Conservation (phyloP, 2,113 vertebrate genomes). For the Mus spicilegus region DNA sequence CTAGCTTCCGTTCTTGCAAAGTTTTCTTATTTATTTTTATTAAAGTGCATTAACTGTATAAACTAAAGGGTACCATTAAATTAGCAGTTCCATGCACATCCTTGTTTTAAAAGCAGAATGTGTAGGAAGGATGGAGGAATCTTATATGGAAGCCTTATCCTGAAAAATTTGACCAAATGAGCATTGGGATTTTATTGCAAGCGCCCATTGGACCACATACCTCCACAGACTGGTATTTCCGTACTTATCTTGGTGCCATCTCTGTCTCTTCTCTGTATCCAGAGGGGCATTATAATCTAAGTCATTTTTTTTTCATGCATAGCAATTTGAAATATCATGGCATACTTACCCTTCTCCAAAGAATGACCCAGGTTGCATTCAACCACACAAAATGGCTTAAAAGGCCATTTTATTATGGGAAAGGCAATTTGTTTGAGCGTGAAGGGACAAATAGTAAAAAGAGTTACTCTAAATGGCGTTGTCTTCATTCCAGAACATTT, state of each 20-base stretch:
- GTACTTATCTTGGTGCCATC: background rate
- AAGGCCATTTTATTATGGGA: background rate
- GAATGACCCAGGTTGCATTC: background rate
- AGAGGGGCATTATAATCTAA: background rate
- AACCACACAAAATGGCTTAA: background rate
- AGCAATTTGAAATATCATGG: constrained; percentile 2
- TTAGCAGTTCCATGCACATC: background rate
- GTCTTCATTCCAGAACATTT: background rate
- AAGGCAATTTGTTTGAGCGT: background rate
- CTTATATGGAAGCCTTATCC: background rate
- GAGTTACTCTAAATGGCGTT: background rate
- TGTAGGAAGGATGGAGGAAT: background rate
- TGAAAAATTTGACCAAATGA: background rate
- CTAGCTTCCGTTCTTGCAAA: background rate
- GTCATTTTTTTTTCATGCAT: background rate
- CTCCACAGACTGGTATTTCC: background rate
- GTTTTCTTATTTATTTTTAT: background rate
- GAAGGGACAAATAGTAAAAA: background rate
- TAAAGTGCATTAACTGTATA: background rate
- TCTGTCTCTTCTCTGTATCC: background rate
- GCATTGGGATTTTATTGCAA: background rate
- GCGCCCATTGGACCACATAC: background rate
- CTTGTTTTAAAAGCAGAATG: background rate
- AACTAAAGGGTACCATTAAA: background rate
- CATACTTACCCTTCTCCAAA: background rate